Conservation (phyloP, 2,113 vertebrate genomes). For the Brachyhypopomus occidentalis region DNA sequence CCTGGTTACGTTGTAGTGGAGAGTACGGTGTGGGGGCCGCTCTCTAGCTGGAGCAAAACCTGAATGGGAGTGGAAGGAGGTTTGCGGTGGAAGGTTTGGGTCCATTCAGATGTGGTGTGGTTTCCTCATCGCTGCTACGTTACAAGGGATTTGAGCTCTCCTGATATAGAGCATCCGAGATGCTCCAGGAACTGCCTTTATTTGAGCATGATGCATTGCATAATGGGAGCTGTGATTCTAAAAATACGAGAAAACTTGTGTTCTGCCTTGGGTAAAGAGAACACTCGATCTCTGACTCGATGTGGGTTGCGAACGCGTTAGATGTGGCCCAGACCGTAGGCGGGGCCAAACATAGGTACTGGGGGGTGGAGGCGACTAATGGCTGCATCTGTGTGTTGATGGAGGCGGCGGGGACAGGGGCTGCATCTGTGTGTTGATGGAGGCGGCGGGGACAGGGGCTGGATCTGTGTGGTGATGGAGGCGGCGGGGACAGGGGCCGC, state of each 20-base stretch:
- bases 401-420: neutral
- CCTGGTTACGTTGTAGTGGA: neutral
- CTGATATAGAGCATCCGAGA: neutral
- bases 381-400: slow-evolving; percentile 10
- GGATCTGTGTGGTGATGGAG: slow-evolving; percentile 5
- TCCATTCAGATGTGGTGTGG: neutral
- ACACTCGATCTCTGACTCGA: slow-evolving; percentile 37
- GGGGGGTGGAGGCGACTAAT: slow-evolving; percentile 27
- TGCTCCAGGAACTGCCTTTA: neutral
- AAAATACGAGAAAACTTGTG: neutral
- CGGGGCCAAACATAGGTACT: slow-evolving; percentile 37
- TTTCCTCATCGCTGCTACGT: neutral
- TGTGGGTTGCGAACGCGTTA: slow-evolving; percentile 17
- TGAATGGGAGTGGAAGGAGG: neutral
- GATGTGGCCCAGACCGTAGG: slow-evolving; percentile 39
- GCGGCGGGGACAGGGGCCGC: neutral
- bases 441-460: neutral
- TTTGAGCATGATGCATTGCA: slow-evolving; percentile 12
- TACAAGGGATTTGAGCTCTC: neutral
- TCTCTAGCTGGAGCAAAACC: neutral
- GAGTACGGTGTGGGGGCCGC: neutral
- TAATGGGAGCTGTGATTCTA: neutral
- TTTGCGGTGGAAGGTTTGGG: neutral
- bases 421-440: slow-evolving; percentile 8
- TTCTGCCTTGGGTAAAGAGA: slow-evolving; percentile 23